Evolutionary conservation across 2,888 invertebrate species (phyloP).

Genomic region (Eupsilia transversa): DNA sequence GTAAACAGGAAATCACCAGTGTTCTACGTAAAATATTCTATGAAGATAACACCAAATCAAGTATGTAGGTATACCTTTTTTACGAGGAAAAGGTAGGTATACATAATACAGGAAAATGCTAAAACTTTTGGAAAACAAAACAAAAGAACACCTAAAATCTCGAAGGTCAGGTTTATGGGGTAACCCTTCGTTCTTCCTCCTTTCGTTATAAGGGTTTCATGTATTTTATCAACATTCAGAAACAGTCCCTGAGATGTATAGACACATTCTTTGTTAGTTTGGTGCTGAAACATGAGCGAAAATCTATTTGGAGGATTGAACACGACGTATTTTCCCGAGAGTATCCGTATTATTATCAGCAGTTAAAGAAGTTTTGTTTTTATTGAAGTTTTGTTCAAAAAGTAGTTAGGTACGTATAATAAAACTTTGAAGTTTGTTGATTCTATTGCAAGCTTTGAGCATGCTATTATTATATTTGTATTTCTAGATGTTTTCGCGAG

Average conservation of each 20-base stretch:
- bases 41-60: neutral
- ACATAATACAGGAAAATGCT: neutral
- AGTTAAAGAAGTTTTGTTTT: neutral
- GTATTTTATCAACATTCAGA: slow-evolving; percentile 12
- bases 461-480: neutral
- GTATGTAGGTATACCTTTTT: no score
- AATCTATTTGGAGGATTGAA: neutral
- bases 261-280: slow-evolving; percentile 2
- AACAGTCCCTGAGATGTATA: neutral
- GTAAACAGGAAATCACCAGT: neutral
- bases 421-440: neutral
- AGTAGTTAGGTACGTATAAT: neutral
- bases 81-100: neutral
- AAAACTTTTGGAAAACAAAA: neutral
- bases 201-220: slow-evolving; percentile 9
- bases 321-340: neutral
- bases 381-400: neutral
- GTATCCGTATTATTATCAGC: neutral
- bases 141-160: neutral
- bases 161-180: neutral
- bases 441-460: neutral
- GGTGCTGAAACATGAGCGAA: slow-evolving; percentile 14
- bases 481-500: neutral
- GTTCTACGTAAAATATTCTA: neutral
- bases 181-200: no score